phyloP scores from a whole-genome alignment of 2,797 vertebrate species.

The Anguilla anguilla region DNA sequence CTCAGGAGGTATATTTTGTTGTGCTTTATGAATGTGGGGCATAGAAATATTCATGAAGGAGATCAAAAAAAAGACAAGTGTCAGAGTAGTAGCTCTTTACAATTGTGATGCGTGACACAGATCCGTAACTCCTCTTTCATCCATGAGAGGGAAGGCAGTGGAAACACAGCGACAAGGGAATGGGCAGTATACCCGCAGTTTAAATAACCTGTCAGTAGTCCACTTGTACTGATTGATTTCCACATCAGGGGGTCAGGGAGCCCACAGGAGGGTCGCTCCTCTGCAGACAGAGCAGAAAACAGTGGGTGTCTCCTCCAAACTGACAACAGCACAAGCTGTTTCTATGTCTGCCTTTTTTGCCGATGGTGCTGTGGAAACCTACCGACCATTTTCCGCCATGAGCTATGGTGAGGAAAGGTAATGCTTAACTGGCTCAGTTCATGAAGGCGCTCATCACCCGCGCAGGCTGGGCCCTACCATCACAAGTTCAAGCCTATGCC shows the following conservation, averaged over 20 bases:
- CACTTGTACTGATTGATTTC: neutral
- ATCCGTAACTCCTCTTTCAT: conserved; percentile 15
- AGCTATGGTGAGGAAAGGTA: neutral
- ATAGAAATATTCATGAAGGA: conserved; percentile 10
- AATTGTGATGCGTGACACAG: neutral
- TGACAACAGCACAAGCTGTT: neutral
- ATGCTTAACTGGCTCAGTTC: neutral
- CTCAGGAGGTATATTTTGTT: neutral
- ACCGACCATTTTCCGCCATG: neutral
- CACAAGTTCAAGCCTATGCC: no score
- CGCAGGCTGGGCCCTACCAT: neutral
- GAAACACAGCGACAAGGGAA: neutral
- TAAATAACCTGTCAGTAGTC: neutral
- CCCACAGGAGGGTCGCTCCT: neutral
- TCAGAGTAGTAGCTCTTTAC: neutral
- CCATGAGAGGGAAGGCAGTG: neutral
- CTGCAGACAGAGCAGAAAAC: neutral
- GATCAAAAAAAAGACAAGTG: neutral
- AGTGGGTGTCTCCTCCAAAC: neutral
- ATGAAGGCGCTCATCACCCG: neutral
- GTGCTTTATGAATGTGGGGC: conserved; percentile 6
- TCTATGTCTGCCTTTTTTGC: neutral
- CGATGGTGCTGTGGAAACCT: neutral
- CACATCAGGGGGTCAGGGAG: neutral
- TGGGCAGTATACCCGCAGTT: neutral